A percentile compares a stretch with the other conserved stretches of the same genome.
These are phyloP conservation scores for Chloebia gouldiae DNA, from an alignment of 2,113 vertebrate genomes.

Conservation along the genomic window DNA sequence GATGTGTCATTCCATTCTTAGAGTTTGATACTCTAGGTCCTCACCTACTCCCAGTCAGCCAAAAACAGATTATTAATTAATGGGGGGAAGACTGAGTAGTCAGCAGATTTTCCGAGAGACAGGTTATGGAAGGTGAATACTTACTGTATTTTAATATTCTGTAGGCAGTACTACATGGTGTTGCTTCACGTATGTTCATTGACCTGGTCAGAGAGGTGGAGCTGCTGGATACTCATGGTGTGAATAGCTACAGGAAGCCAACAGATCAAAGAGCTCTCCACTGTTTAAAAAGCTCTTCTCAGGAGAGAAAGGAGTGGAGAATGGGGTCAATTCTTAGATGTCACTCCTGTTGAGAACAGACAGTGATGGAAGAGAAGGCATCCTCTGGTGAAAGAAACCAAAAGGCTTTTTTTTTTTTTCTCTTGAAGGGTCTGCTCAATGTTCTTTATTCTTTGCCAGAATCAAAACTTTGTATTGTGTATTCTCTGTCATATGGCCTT, in stretches of 20 bases:
- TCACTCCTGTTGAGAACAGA: background rate
- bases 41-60: background rate
- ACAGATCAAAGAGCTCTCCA: conserved; percentile 16
- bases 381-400: background rate
- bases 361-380: background rate
- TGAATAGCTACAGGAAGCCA: background rate
- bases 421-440: background rate
- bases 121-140: background rate
- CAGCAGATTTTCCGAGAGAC: background rate
- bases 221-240: background rate
- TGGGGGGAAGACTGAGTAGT: background rate
- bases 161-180: background rate
- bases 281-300: background rate
- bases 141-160: background rate
- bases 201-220: background rate
- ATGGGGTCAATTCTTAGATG: background rate
- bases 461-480: background rate
- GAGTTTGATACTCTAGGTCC: background rate
- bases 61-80: background rate
- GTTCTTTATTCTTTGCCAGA: background rate
- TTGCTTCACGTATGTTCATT: background rate
- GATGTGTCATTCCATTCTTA: background rate
- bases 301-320: background rate
- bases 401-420: background rate
- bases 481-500: background rate